Percentiles rank a stretch among this genome's conserved stretches.
Conservation (phyloP, 2,888 invertebrate species). For the Luffia ferchaultella region DNA sequence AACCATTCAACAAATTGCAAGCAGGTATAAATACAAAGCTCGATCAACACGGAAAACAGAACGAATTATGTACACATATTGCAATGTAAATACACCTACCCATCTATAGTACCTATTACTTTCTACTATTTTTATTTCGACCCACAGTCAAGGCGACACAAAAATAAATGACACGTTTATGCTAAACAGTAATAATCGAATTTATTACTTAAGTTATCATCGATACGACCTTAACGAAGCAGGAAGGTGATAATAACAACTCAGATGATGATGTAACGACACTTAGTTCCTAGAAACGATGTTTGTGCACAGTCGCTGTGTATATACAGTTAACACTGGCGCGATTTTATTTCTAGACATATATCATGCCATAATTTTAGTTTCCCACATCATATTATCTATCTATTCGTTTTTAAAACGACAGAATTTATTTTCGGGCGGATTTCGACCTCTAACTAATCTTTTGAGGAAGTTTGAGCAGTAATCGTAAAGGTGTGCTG, state of each 20-base stretch:
- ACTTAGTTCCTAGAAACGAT: not conserved
- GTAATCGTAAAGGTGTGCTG: not conserved
- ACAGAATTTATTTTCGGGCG: not conserved
- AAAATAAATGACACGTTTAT: not conserved
- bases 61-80: not conserved
- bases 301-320: not conserved
- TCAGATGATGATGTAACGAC: slow-evolving; percentile 7
- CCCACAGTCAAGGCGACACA: not conserved
- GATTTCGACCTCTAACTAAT: not conserved
- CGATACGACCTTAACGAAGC: slow-evolving; percentile 8
- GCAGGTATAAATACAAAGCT: not conserved
- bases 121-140: not conserved
- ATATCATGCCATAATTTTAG: too few relatives aligned
- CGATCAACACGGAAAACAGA: not conserved
- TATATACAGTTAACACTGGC: not conserved
- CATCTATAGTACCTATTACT: not conserved
- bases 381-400: too few relatives aligned
- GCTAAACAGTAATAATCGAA: not conserved
- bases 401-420: not conserved
- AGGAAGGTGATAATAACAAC: slow-evolving; percentile 12
- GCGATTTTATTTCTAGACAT: not conserved
- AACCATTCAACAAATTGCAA: not conserved
- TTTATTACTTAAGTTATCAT: slow-evolving; percentile 4
- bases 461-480: not conserved
- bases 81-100: not conserved